These are phyloP conservation scores for Clarias platycephalus DNA, from an alignment of 2,797 vertebrate species.

Conservation along the genomic window DNA sequence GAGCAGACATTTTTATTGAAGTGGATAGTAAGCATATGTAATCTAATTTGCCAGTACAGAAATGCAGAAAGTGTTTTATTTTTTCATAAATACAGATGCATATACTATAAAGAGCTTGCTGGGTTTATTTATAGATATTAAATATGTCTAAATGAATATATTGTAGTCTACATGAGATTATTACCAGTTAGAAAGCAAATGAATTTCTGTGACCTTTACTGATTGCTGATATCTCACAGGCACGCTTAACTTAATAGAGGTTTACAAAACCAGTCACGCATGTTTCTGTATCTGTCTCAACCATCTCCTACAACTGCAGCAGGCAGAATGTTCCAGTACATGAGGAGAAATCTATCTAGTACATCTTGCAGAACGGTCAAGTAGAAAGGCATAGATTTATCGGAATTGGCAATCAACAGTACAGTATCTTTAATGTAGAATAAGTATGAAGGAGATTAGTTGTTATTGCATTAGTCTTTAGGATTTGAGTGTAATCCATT, in stretches of 20 bases:
- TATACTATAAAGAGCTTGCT: no score
- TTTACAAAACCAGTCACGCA: slow-evolving; percentile 3
- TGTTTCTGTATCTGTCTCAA: neutral
- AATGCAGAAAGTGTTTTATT: no score
- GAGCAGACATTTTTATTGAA: no score
- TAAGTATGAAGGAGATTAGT: neutral
- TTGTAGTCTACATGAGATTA: neutral
- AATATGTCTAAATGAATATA: neutral
- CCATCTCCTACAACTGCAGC: neutral
- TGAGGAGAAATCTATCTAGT: no score
- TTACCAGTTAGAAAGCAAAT: neutral
- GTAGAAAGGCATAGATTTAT: neutral
- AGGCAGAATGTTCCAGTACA: neutral
- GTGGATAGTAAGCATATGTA: no score
- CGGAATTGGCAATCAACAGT: neutral
- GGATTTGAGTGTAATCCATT: neutral
- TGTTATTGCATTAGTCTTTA: neutral
- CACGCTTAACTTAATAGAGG: neutral
- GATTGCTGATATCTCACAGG: neutral
- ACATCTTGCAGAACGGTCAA: no score
- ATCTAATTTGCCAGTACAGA: no score
- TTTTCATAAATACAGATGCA: no score
- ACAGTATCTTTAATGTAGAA: neutral
- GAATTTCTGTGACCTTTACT: neutral
- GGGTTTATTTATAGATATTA: neutral